Evolutionary conservation across 2,797 vertebrate species (phyloP), one percentile per base, ranked within the genome.

Genomic region (Enteromius thamalakanensis): DNA sequence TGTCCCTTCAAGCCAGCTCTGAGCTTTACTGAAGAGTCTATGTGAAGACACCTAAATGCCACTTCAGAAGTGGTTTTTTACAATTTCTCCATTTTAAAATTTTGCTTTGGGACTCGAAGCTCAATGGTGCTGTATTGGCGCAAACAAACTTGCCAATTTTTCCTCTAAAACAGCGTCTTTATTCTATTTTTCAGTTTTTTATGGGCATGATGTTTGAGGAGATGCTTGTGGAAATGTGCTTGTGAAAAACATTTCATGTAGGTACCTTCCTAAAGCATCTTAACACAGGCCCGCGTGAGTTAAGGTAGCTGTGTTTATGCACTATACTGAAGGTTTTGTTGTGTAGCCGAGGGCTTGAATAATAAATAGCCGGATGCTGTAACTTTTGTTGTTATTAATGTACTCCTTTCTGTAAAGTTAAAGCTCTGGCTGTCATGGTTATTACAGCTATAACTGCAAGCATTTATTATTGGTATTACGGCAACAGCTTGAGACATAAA

Each of bases 401-500:
- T 67, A 29, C 72, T 76, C 4, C 9, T 82, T 82, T 75, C 47
- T 67, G n/a, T 67, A 75, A 67, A 67, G 45, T 75, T 74, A 64
- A 74, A 49, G 40, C 81, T 68, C 49, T 76, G 47, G 17, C 62
- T 82, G 80, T 75, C 81, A 68, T 4, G 1, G 49, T 76, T 68
- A 68, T 76, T 82, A 67, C 45, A 40, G 71, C 47, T 45, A 58
- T 76, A 76, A 58, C 72, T 42, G 72, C 12, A 17, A 68, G 37
- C 49, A 19, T 68, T 68, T 67, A 47, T 82, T 69, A 82, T 68
- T 76, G 81, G 32, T 34, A 45, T 68, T 58, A 68, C 23, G 7
- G 47, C 80, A 76, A 67, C 72, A 82, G 81, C 81, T 82, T 82
- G 72, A 76, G 23, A 76, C 62, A 58, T 82, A 76, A 45, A 82